Base-by-base conservation (phyloP, 2,888 invertebrate species). In the Pterobdella sp. region DNA sequence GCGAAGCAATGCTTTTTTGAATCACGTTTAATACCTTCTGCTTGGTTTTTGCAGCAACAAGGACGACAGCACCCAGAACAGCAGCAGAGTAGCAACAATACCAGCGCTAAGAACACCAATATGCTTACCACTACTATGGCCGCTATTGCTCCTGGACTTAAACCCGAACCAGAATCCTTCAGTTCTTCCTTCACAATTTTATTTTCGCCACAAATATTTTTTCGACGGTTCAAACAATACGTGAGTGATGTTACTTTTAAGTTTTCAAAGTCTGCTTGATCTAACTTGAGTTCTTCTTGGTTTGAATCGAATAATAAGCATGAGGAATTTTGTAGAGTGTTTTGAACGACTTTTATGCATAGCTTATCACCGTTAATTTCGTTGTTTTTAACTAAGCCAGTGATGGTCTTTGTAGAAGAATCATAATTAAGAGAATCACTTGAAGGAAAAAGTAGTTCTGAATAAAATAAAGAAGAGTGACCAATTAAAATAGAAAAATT, bases 21-120 rank as follows among this genome's bases (percentile, higher is more conserved):
- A n/a, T n/a, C n/a, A n/a, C n/a, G n/a, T n/a, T n/a, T n/a, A n/a
- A n/a, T 22, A 42, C 49, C 49, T 42, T 42, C 49, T 14, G 7
- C 49, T 14, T 42, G 10, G 7, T 42, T 42, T 22, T 42, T 42
- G 10, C 49, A 14, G 49, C 7, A 42, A 42, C 49, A 42, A 42
- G 10, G 10, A 42, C 49, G 10, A 42, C 49, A 7, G 22, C 49
- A 42, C 7, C 49, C 4, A 18, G n/a, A 7, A 56, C 60, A 56
- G 60, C 60, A 14, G 26, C 60, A 56, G 3, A 14, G n/a, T 26
- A n/a, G 26, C 60, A 56, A 7, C 60, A 56, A 7, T 26, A 56
- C 4, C 60, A 56, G 26, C 60, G 26, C 60, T n/a, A 56, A 56
- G n/a, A 56, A 56, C 60, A 56, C 60, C 60, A 56, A 22, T 22